Conservation (phyloP, 53 echinoderm and acorn worm genomes). For the Actinopyga echinites region DNA sequence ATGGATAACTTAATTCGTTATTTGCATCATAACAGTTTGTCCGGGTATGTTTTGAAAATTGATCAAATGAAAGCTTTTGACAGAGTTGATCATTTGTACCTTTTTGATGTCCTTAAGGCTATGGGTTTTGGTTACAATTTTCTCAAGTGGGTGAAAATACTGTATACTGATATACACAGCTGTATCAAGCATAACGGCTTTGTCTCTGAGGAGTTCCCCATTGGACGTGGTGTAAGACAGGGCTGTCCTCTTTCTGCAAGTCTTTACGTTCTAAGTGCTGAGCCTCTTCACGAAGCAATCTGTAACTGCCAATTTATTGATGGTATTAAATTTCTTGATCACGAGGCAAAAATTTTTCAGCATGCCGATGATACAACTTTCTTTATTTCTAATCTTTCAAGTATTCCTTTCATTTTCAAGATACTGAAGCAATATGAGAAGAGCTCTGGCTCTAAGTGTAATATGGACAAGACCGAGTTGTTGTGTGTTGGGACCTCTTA, state of each 20-base stretch:
- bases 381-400: neutral
- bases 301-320: neutral
- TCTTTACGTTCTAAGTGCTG: constrained; percentile 34
- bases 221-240: constrained; percentile 54
- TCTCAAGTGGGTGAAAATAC: constrained; percentile 46
- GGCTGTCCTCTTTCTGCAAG: constrained; percentile 54
- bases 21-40: neutral
- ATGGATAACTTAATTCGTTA: constrained; percentile 8
- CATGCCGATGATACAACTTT: constrained; percentile 40
- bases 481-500: neutral
- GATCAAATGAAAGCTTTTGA: constrained; percentile 68
- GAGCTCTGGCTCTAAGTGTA: constrained; percentile 38
- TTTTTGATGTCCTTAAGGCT: constrained; percentile 10
- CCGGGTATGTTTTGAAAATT: constrained; percentile 3
- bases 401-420: neutral
- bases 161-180: constrained; percentile 50
- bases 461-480: constrained; percentile 42
- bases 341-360: constrained; percentile 26
- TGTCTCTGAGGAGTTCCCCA: constrained; percentile 17
- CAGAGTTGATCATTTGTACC: constrained; percentile 51
- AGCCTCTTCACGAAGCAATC: constrained; percentile 26
- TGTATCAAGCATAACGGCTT: constrained; percentile 40
- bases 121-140: constrained; percentile 55
- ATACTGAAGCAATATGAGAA: neutral
- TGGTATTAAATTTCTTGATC: neutral